Percentiles rank a stretch among this genome's conserved stretches.
Conservation (phyloP, 2,888 invertebrate genomes). For the Pantelozetes paolii region DNA sequence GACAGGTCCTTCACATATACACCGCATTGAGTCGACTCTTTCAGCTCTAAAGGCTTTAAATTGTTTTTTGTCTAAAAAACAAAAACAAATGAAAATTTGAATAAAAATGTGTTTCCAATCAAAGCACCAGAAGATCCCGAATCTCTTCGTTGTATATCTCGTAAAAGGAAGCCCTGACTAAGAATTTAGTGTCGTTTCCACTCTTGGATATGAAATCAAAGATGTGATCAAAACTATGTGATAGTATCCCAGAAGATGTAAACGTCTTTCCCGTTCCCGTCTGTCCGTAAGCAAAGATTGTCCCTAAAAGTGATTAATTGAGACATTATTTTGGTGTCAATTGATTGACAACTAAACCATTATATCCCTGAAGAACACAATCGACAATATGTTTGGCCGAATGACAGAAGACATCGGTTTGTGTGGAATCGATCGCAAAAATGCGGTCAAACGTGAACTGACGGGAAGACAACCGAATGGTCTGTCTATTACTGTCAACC, state of each 20-base stretch:
- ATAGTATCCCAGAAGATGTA: conserved; percentile 97
- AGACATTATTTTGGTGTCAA: conserved; percentile 36
- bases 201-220: conserved; percentile 96
- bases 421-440: conserved; percentile 77
- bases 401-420: conserved; percentile 91
- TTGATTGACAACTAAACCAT: conserved; percentile 62
- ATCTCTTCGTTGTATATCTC: conserved; percentile 99
- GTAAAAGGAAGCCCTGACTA: conserved; percentile 93
- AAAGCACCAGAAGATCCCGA: conserved; percentile 71
- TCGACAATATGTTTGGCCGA: conserved; percentile 95
- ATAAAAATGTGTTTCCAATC: neutral
- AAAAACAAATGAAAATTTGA: too few relatives aligned
- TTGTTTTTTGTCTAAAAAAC: conserved; percentile 13
- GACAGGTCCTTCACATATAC: conserved; percentile 97
- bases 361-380: conserved; percentile 86
- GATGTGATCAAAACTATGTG: conserved; percentile 97
- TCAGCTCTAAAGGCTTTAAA: conserved; percentile 67
- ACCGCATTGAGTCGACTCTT: conserved; percentile 91
- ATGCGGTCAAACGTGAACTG: conserved; percentile 89
- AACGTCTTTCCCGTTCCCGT: conserved; percentile 96
- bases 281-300: conserved; percentile 63
- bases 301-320: conserved; percentile 52
- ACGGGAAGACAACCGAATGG: conserved; percentile 52
- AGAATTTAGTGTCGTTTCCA: conserved; percentile 78
- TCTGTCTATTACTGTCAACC: conserved; percentile 29